Evolutionary conservation across 2,888 invertebrate genomes (phyloP), one percentile per base, ranked within the genome.

Genomic region (Sphinx pinastri): DNA sequence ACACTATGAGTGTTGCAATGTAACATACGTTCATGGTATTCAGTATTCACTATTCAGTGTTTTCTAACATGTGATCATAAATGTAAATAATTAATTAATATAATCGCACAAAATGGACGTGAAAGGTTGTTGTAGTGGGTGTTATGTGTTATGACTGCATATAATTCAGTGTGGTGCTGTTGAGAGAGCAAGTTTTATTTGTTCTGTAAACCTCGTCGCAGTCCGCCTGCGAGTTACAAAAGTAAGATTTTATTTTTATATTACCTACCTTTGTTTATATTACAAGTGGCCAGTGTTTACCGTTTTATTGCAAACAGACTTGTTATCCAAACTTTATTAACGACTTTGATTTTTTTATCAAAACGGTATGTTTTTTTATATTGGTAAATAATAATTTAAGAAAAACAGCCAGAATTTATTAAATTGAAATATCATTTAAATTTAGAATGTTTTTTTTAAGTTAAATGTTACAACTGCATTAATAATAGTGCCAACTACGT

Each of bases 41-140:
- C 25, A 25, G 51, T 57, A 6, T 25, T 25, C 25, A 25, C 25
- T 25, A 3, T 16, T 66, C 31, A 38, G 54, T 69, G 49, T 70
- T 49, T 78, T 80, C 70, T 82, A 89, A 85, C 87, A 91, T 90
- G 92, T 92, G 90, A 92, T 89, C 87, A 80, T 72, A 81, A 87
- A 88, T 89, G 88, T 90, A 88, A 91, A 89, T 89, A 87, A 80
- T 85, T 84, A 87, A 87, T 86, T 85, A 82, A 75, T 84, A 85
- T 85, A 82, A 84, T 78, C 81, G 79, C 80, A 84, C 87, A 89
- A 89, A 88, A 91, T 91, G 91, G 89, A 89, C 89, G 87, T 87
- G 84, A 89, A 87, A 86, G 78, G 82, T 84, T 85, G 75, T 85
- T 79, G 80, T 82, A 81, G 88, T 88, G 88, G 82, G 85, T 90